Evolutionary conservation across 2,888 invertebrate species (phyloP), one percentile per base, ranked within the genome.

Genomic region (Rhogogaster chlorosoma): DNA sequence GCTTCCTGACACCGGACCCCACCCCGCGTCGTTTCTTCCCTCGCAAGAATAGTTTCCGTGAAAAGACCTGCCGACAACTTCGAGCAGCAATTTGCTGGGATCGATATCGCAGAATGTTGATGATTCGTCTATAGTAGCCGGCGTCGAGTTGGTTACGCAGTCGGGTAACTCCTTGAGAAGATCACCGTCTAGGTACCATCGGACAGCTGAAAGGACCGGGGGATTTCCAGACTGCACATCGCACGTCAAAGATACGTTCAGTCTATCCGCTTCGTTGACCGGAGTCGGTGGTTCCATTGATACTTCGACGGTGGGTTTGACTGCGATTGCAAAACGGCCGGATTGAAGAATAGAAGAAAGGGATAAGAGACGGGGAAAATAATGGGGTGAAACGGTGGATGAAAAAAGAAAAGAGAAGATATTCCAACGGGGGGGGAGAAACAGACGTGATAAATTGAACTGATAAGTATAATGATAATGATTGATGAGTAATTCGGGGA

Each of bases 21-120:
- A 98, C 10, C 98, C 98, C 12, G 98, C 98, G 18, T 96, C 95
- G 94, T 98, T 99, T 93, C 96, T 96, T 22, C 98, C 99, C 90
- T 97, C 96, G 93, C 99, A 99, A 0, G 98, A 97, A 94, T 98
- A 99, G 94, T 98, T 98, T 38, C 98, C 99, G 90, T 98, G 97
- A 93, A 98, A 98, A 84, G 96, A 96, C 92, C 98, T 96, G 5
- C 96, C 97, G n/a, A 98, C 97, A 88, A 96, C 96, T 90, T 98
- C 97, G 42, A 98, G 95, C 49, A 98, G 94, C 90, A 98, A 94
- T 94, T 97, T 97, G 88, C 97, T 97, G 0, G 98, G 98, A 92
- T 98, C 98, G 90, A 98, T 96, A 93, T 97, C 97, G 92, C 98
- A 98, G 91, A 98, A 96, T 18, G 96, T 92, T 86, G 91, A 90